Percentiles rank a stretch among this genome's conserved stretches.
These are phyloP conservation scores for Polydrusus cervinus DNA, from an alignment of 2,888 invertebrate species.

Conservation along the genomic window DNA sequence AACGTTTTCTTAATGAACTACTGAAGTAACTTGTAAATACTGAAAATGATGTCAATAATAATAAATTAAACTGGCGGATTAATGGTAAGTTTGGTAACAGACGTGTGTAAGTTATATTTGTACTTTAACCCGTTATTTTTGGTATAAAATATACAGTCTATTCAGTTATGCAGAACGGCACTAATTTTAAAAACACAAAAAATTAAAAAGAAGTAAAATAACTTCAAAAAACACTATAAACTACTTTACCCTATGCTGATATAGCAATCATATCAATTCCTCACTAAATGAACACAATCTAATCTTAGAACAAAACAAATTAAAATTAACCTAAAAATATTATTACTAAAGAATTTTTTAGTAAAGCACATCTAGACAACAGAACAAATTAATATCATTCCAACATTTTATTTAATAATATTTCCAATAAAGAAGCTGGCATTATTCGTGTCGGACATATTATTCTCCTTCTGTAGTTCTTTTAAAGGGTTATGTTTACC, in stretches of 20 bases:
- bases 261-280: not conserved
- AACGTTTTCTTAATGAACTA: too few relatives aligned
- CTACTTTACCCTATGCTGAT: not conserved
- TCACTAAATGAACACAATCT: constrained; percentile 4
- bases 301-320: not conserved
- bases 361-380: not conserved
- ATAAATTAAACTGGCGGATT: not conserved
- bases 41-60: not conserved
- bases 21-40: not conserved
- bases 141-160: constrained; percentile 12
- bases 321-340: not conserved
- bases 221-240: not conserved
- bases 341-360: not conserved
- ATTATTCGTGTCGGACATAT: not conserved
- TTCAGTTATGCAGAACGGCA: not conserved
- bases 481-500: constrained; percentile 64
- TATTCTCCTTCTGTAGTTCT: constrained; percentile 20
- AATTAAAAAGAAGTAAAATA: not conserved
- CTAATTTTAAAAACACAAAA: not conserved
- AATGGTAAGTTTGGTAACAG: not conserved
- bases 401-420: constrained; percentile 18
- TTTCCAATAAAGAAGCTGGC: constrained; percentile 23
- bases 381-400: not conserved
- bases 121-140: constrained; percentile 10
- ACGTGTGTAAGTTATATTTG: not conserved